These are phyloP conservation scores for Ardeotis arabs DNA, from an alignment of 2,113 vertebrate species.

Conservation along the genomic window DNA sequence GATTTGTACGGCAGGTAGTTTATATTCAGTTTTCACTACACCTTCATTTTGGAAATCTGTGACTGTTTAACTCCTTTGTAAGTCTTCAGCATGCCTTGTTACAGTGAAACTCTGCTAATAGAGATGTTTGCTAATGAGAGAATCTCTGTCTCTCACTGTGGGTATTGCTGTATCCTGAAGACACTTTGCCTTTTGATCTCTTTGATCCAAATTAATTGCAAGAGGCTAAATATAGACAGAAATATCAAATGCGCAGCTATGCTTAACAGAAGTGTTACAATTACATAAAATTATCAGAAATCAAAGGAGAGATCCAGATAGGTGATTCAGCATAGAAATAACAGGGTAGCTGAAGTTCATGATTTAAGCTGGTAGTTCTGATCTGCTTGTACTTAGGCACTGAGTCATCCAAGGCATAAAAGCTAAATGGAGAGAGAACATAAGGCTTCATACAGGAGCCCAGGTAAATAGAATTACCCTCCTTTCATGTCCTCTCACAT, in stretches of 20 bases:
- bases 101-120: not conserved
- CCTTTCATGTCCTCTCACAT: not conserved
- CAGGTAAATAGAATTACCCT: not conserved
- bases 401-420: conserved; percentile 3
- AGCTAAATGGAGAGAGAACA: not conserved
- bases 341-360: not conserved
- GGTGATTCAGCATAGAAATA: not conserved
- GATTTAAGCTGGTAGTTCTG: not conserved
- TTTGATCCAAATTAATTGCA: not conserved
- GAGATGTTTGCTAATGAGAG: not conserved
- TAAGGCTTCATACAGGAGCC: not conserved
- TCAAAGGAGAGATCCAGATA: not conserved
- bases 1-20: not conserved
- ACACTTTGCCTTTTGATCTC: not conserved
- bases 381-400: not conserved
- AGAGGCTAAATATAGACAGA: not conserved
- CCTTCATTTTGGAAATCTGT: not conserved
- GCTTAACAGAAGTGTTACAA: not conserved
- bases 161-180: not conserved
- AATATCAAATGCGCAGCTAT: not conserved
- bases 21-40: conserved; percentile 1
- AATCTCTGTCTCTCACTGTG: not conserved
- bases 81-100: not conserved
- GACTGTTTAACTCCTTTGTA: not conserved
- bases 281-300: conserved; percentile 1